phyloP scores from a whole-genome alignment of 2,113 vertebrate species.

The Aegypius monachus region DNA sequence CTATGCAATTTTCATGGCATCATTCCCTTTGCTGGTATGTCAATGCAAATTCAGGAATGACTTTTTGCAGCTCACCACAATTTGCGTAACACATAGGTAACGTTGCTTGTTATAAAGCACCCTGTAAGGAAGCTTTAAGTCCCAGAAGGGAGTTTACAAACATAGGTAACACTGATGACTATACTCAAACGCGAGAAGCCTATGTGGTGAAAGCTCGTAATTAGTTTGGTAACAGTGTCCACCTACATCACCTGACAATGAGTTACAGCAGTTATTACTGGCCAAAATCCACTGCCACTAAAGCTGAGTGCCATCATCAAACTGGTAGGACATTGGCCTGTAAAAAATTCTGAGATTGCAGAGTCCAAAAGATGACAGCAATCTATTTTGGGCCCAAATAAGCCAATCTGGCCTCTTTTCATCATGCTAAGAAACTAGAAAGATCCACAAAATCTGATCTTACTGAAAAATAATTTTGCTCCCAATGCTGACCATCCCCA shows the following conservation, averaged over 20 bases:
- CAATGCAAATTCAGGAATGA: background rate
- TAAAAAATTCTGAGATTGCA: background rate
- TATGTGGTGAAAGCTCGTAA: background rate
- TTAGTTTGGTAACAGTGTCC: background rate
- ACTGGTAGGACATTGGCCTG: fast-evolving
- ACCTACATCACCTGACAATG: background rate
- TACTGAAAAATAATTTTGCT: background rate
- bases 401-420: background rate
- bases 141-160: background rate
- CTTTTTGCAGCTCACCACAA: background rate
- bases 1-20: background rate
- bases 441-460: background rate
- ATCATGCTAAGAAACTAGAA: background rate
- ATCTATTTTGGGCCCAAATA: background rate
- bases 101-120: background rate
- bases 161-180: background rate
- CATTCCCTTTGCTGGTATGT: background rate
- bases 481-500: too few species aligned
- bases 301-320: background rate
- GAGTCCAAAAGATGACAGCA: background rate
- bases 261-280: background rate
- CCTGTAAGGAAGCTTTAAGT: background rate
- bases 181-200: background rate
- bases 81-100: background rate
- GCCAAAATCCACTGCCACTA: background rate